A percentile compares a stretch with the other conserved stretches of the same genome.
These are phyloP conservation scores for Trichonephila clavata DNA, from an alignment of 1,140 invertebrate species.

Conservation along the genomic window DNA sequence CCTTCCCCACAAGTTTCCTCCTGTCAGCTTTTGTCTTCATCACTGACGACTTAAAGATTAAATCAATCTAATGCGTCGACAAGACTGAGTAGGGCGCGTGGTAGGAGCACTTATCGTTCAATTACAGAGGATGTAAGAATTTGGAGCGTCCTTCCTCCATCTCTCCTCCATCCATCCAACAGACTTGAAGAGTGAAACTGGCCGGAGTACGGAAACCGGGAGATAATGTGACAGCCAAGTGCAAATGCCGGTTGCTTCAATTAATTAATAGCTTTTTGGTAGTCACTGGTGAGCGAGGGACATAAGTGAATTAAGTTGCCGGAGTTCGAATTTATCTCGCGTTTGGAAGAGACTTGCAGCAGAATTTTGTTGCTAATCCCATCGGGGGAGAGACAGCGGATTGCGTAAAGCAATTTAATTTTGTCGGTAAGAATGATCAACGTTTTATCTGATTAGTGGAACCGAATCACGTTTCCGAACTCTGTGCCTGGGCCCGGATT, in stretches of 20 bases:
- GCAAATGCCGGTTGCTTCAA: neutral
- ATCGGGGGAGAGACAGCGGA: neutral
- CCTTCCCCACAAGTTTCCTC: too few species aligned
- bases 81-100: neutral
- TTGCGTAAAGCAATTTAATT: neutral
- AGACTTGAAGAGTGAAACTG: neutral
- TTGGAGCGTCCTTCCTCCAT: neutral
- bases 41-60: conserved; percentile 9
- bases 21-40: too few species aligned
- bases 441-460: neutral
- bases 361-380: neutral
- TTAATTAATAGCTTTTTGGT: conserved; percentile 40
- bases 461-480: neutral
- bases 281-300: neutral
- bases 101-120: neutral
- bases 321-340: neutral
- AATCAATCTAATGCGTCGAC: conserved; percentile 33
- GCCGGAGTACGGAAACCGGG: neutral
- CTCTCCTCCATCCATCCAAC: neutral
- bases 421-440: neutral
- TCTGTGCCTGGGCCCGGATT: neutral
- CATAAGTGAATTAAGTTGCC: conserved; percentile 6
- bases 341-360: neutral
- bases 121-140: conserved; percentile 5
- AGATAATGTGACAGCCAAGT: conserved; percentile 1